A percentile compares a stretch with the other conserved stretches of the same genome.
Evolutionary conservation across 2,888 invertebrate genomes (phyloP).

Genomic region (Melanargia galathea): DNA sequence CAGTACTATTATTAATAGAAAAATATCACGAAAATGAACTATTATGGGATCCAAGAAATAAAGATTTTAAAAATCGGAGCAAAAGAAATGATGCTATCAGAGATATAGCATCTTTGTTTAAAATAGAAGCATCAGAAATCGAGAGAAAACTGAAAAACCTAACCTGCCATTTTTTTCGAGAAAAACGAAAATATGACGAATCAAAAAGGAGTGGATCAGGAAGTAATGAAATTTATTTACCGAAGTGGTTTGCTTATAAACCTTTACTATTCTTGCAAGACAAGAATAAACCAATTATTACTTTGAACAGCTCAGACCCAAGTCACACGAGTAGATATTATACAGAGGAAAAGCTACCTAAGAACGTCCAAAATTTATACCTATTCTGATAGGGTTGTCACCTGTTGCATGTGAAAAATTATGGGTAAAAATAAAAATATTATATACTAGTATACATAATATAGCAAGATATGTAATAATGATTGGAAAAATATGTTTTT

Average conservation of each 20-base stretch:
- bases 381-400: too few species aligned
- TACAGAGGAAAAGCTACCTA: too few species aligned
- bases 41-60: constrained; percentile 42
- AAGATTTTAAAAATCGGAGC: constrained; percentile 43
- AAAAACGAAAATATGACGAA: constrained; percentile 42
- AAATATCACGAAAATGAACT: constrained; percentile 42
- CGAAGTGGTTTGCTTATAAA: constrained; percentile 9
- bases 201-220: constrained; percentile 27
- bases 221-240: constrained; percentile 17
- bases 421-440: too few species aligned
- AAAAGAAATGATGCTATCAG: constrained; percentile 43
- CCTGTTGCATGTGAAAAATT: too few species aligned
- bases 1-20: constrained; percentile 45
- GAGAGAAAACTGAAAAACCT: constrained; percentile 31
- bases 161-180: constrained; percentile 4
- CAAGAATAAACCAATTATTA: too few species aligned
- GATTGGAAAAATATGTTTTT: too few species aligned
- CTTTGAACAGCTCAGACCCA: too few species aligned
- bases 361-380: too few species aligned
- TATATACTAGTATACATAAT: too few species aligned
- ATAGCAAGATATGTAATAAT: too few species aligned
- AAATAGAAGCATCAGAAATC: constrained; percentile 43
- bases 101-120: constrained; percentile 43
- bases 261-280: not conserved
- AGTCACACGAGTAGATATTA: too few species aligned